These are phyloP conservation scores for Actinia equina DNA, from an alignment of 64 coral and sea anemone genomes.

Conservation along the genomic window DNA sequence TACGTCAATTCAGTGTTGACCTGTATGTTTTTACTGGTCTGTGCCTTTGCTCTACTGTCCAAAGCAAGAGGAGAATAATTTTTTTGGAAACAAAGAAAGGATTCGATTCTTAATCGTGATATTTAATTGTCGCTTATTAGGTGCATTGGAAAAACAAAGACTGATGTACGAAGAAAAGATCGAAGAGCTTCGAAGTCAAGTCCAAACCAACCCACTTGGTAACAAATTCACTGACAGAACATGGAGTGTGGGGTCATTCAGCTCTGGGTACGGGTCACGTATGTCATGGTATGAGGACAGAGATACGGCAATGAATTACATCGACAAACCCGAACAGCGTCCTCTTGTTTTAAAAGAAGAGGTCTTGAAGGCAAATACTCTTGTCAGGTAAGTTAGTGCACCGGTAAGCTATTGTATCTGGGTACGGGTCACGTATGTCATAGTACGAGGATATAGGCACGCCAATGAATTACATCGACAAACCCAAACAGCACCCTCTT, in stretches of 20 bases:
- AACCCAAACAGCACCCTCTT: conserved; percentile 53
- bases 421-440: conserved; percentile 83
- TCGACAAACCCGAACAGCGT: conserved; percentile 44
- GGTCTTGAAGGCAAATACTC: conserved; percentile 83
- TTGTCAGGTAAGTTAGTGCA: too few relatives aligned
- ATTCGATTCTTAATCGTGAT: too few relatives aligned
- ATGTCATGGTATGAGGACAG: conserved; percentile 83
- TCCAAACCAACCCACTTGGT: conserved; percentile 71
- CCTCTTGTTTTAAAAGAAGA: conserved; percentile 90
- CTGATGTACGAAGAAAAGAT: conserved; percentile 99
- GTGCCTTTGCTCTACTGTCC: too few relatives aligned
- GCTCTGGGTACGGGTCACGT: conserved; percentile 83
- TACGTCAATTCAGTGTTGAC: too few relatives aligned
- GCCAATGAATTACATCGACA: conserved; percentile 51
- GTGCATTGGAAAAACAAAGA: conserved; percentile 88
- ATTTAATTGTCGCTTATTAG: conserved; percentile 11
- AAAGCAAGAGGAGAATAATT: too few relatives aligned
- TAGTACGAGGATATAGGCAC: conserved; percentile 73
- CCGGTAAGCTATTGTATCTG: too few relatives aligned
- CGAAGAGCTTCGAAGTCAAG: conserved; percentile 79
- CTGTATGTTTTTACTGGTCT: too few relatives aligned
- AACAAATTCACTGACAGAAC: conserved; percentile 58
- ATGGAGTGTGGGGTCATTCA: conserved; percentile 75
- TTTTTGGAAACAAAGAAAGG: too few relatives aligned
- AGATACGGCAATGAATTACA: conserved; percentile 58